Base-by-base conservation (phyloP, 2,888 invertebrate genomes). In the Eutolmus rufibarbis region DNA sequence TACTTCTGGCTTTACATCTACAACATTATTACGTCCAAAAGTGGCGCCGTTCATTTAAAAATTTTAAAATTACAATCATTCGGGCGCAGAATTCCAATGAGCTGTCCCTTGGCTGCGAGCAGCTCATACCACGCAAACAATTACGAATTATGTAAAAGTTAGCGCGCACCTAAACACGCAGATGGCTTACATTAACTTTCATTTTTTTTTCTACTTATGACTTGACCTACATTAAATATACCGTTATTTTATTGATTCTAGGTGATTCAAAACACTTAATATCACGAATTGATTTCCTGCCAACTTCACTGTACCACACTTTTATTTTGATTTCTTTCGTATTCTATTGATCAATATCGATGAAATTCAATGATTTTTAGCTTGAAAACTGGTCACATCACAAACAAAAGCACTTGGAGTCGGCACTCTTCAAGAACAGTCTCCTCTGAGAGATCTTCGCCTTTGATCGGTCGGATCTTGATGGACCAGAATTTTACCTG, bases 211-310 rank as follows among this genome's bases (percentile, higher is more conserved):
- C 28, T 34, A 66, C 23, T 82, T 57, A 82, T 66, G 31, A 51
- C 57, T 57, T 82, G 82, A 82, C 82, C 82, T 66, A 82, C 37
- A 57, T 79, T 51, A 51, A 79, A 2, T 51, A 31, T 79, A 79
- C 79, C 79, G 79, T 79, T 79, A 79, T 79, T 66, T 66, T 66
- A 66, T 66, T 23, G 66, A 66, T 66, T 66, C 66, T 12, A 66
- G 66, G 9, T 28, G 14, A 66, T 66, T 23, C 23, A 66, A 66
- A 66, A 66, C 66, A 66, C 66, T 66, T n/a, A 51, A 19, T 19
- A 51, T 51, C n/a, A 28, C 23, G 28, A 66, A 28, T 16, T 56
- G 19, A 56, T 56, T 19, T 56, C 4, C 28, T 9, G 28, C 0
- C 3, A 23, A 28, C 23, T 66, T 66, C 66, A 66, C 66, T 66